Evolutionary conservation across 2,113 vertebrate genomes (phyloP), one percentile per base, ranked within the genome.

Genomic region (Notarius quadriscutis): DNA sequence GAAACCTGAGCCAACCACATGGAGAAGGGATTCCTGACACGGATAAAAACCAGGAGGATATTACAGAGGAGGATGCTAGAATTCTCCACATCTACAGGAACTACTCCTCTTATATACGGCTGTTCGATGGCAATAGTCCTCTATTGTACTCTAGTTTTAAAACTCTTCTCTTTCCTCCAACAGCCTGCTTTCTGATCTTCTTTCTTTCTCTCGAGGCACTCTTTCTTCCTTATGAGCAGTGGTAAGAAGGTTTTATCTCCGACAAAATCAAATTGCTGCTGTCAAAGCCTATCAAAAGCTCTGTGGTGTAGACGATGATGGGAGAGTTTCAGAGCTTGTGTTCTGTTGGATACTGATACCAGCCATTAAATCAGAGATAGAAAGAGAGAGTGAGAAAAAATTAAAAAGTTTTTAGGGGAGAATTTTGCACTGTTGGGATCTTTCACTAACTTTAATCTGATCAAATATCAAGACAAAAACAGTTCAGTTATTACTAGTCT

Each of bases 201-300:
- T 81, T 87, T 60, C 57, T n/a, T 58, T 22, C 0, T n/a, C 82
- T 88, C 63, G 20, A 63, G 69, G 75, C n/a, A 57, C 83, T 81
- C 86, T 87, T 78, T 91, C 72, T 79, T 93, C 88, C 88, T 89
- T 30, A 74, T 88, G 89, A 92, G 91, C 85, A 88, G 90, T 88
- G 92, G 89, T 87, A 91, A 93, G 91, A 67, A 65, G 86, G n/a
- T 79, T 30, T 90, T 93, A 93, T 93, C 93, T 93, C 87, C 89
- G 90, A 91, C 89, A 91, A 89, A 93, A 93, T 93, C 92, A 94
- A 95, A 95, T 94, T 94, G 94, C 91, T 93, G 94, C 93, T 94
- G 94, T 94, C 94, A 94, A 91, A 88, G 81, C 92, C 93, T 94
- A 93, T 95, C 93, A 94, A 92, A 93, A 92, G 93, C 91, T 92